Percentiles rank a stretch among this genome's conserved stretches.
phyloP scores from a whole-genome alignment of 2,797 vertebrate genomes.

The Anolis apletophallus region DNA sequence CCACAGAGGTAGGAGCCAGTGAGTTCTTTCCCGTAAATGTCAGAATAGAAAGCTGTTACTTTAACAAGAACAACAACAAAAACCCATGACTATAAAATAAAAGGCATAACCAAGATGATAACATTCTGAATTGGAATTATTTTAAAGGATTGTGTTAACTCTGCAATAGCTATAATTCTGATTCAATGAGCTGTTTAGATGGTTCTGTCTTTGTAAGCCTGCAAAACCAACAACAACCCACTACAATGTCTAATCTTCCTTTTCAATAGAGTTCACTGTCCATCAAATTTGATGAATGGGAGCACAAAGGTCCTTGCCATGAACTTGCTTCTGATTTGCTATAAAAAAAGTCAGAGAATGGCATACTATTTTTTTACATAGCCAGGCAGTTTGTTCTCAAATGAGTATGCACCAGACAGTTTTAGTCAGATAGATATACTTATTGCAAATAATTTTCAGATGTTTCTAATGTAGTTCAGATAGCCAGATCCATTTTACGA shows the following conservation, averaged over 20 bases:
- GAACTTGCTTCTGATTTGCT: not conserved
- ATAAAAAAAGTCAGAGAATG: not conserved
- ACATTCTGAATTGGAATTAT: not conserved
- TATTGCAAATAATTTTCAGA: slow-evolving; percentile 7
- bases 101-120: not conserved
- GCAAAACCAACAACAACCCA: not conserved
- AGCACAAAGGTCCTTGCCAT: not conserved
- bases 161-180: not conserved
- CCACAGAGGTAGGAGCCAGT: too few species aligned
- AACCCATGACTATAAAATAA: not conserved
- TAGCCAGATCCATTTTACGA: not conserved
- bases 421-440: slow-evolving; percentile 19
- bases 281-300: slow-evolving; percentile 6
- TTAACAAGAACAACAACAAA: not conserved
- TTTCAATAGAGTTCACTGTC: not conserved
- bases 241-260: not conserved
- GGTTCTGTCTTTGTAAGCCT: not conserved
- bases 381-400: not conserved
- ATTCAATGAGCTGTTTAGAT: not conserved
- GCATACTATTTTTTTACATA: not conserved
- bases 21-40: not conserved
- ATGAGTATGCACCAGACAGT: not conserved
- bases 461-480: slow-evolving; percentile 16
- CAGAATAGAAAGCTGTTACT: not conserved
- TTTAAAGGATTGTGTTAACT: not conserved